Base-by-base conservation (phyloP, 23 tunicate species). In the Styela plicata region DNA sequence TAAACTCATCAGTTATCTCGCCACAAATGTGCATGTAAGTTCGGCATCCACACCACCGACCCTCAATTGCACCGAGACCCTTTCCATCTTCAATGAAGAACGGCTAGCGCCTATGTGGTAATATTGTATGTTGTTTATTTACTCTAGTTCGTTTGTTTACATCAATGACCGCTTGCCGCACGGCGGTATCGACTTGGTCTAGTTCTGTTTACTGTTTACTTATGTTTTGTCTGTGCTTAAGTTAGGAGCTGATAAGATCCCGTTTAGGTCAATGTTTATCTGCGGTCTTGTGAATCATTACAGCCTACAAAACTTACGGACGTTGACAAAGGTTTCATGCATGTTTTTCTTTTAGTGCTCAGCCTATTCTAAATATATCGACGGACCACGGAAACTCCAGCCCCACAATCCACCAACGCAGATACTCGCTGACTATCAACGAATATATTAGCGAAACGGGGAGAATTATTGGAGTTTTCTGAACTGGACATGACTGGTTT, bases 401-500 rank as follows among this genome's bases (percentile, higher is more conserved):
- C 73, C 5, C 73, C 74, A 29, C 52, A 30, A 62, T 80, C 74
- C 16, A 80, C 83, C 44, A 64, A 64, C 10, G 82, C 82, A 29
- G 66, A 52, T 13, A 77, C 82, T 31, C 32, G 57, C 16, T 3
- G 30, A 24, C 19, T 26, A 21, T 53, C 68, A 28, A 77, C 28
- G 1, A 52, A 52, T 52, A 77, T 7, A 66, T 77, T 77, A 18
- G 52, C 68, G 30, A 33, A 77, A 17, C 82, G 57, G 57, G 7
- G 57, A 13, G 7, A 5, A 13, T 13, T 44, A 13, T 13, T 44
- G 7, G 13, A n/a, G n/a, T n/a, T n/a, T n/a, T n/a, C n/a, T n/a
- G n/a, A n/a, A n/a, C n/a, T n/a, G n/a, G n/a, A n/a, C n/a, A n/a
- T n/a, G n/a, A n/a, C n/a, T n/a, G n/a, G n/a, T n/a, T n/a, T n/a